These are phyloP conservation scores for Keiferia lycopersicella DNA, from an alignment of 2,888 invertebrate genomes.

Conservation along the genomic window DNA sequence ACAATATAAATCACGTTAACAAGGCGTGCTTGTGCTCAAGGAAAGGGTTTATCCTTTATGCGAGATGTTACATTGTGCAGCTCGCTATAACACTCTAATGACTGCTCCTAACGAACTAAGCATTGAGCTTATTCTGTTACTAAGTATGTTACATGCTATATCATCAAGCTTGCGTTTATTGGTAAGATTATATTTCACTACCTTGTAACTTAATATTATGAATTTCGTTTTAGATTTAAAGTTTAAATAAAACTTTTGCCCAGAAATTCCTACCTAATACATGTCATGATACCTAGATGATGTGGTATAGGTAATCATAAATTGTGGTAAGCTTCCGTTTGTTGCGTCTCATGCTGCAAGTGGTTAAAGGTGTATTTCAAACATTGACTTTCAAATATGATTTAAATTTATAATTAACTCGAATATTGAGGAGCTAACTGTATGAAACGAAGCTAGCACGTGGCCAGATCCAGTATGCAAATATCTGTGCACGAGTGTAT, in stretches of 20 bases:
- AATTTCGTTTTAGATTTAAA: neutral
- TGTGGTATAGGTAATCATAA: too few species aligned
- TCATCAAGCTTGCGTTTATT: neutral
- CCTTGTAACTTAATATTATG: neutral
- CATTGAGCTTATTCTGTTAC: conserved; percentile 34
- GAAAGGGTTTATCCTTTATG: conserved; percentile 40
- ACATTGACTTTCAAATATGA: conserved; percentile 69
- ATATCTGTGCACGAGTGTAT: conserved; percentile 54
- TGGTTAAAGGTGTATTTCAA: conserved; percentile 43
- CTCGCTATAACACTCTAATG: conserved; percentile 47
- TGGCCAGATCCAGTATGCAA: conserved; percentile 76
- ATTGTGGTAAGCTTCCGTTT: conserved; percentile 12
- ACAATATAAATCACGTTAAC: conserved; percentile 63
- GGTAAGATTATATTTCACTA: neutral
- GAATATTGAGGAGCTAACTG: conserved; percentile 76
- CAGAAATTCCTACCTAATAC: neutral
- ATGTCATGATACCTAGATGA: neutral
- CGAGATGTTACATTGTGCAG: conserved; percentile 41
- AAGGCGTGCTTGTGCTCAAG: conserved; percentile 52
- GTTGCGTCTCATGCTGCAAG: neutral
- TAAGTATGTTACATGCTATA: neutral
- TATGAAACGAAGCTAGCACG: conserved; percentile 67
- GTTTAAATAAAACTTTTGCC: conserved; percentile 1
- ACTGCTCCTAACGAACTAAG: conserved; percentile 52
- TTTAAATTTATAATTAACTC: conserved; percentile 74